Conservation (phyloP, 2,888 invertebrate genomes). For the Oegoconia quadripuncta region DNA sequence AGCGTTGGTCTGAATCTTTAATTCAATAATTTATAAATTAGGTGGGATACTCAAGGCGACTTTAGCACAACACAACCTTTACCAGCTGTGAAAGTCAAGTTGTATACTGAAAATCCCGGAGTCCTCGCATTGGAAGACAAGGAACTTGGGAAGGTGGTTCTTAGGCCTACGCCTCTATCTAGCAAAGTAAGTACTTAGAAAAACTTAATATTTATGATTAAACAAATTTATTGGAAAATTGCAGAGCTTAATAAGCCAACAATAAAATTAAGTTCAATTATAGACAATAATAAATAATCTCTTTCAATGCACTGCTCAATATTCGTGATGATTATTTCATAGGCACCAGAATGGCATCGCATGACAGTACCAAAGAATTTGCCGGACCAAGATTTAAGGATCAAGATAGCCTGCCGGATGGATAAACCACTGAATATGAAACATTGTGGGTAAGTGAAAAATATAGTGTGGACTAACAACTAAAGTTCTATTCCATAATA, state of each 20-base stretch:
- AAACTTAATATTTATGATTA: not conserved
- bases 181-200: conserved; percentile 82
- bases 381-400: conserved; percentile 96
- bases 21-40: conserved; percentile 43
- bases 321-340: too few relatives aligned
- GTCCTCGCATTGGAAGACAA: conserved; percentile 99
- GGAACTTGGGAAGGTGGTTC: conserved; percentile 95
- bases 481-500: too few relatives aligned
- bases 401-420: conserved; percentile 98
- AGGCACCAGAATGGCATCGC: conserved; percentile 98
- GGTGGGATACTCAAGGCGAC: conserved; percentile 99
- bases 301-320: too few relatives aligned
- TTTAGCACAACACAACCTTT: conserved; percentile 98
- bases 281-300: too few relatives aligned
- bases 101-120: conserved; percentile 98
- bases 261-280: too few relatives aligned
- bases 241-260: not conserved
- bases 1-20: too few relatives aligned
- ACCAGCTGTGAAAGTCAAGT: conserved; percentile 97
- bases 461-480: too few relatives aligned
- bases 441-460: conserved; percentile 90
- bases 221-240: not conserved
- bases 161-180: conserved; percentile 92
- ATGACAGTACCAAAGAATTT: conserved; percentile 97
- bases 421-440: conserved; percentile 99